Conservation (phyloP, 2,888 invertebrate species). For the Philereme transversata region DNA sequence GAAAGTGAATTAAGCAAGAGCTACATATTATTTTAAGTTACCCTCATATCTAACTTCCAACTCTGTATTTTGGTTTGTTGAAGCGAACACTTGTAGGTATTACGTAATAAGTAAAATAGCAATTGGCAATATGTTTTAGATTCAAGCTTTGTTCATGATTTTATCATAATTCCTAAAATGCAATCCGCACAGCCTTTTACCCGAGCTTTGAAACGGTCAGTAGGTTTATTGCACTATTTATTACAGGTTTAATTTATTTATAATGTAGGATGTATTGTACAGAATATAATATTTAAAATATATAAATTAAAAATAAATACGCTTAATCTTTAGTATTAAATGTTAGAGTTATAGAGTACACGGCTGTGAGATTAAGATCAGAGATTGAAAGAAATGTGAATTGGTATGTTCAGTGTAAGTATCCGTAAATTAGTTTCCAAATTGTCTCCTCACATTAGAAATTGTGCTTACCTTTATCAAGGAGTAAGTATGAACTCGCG, state of each 20-base stretch:
- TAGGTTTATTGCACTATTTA: slow-evolving; percentile 26
- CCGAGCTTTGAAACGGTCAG: slow-evolving; percentile 12
- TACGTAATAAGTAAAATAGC: too few relatives aligned
- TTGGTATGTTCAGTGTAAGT: slow-evolving; percentile 1
- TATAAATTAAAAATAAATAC: slow-evolving; percentile 22
- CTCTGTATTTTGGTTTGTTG: background rate
- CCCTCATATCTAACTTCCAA: background rate
- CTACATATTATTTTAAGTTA: too few relatives aligned
- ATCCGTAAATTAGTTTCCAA: background rate
- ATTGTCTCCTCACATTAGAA: slow-evolving; percentile 1
- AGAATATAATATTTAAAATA: slow-evolving; percentile 13
- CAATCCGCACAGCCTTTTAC: background rate
- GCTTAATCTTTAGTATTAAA: slow-evolving; percentile 24
- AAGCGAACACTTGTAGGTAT: background rate
- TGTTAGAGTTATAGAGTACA: slow-evolving; percentile 20
- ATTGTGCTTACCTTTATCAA: slow-evolving; percentile 9
- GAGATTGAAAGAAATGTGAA: slow-evolving; percentile 13
- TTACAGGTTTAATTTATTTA: slow-evolving; percentile 21
- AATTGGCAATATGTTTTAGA: background rate
- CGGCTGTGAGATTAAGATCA: slow-evolving; percentile 61
- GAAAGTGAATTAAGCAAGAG: slow-evolving; percentile 1
- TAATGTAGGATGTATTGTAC: slow-evolving; percentile 17
- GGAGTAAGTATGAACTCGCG: background rate
- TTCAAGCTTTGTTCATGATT: background rate
- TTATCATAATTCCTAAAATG: too few relatives aligned